Evolutionary conservation across 2,113 vertebrate genomes (phyloP).

Genomic region (Eptesicus fuscus): DNA sequence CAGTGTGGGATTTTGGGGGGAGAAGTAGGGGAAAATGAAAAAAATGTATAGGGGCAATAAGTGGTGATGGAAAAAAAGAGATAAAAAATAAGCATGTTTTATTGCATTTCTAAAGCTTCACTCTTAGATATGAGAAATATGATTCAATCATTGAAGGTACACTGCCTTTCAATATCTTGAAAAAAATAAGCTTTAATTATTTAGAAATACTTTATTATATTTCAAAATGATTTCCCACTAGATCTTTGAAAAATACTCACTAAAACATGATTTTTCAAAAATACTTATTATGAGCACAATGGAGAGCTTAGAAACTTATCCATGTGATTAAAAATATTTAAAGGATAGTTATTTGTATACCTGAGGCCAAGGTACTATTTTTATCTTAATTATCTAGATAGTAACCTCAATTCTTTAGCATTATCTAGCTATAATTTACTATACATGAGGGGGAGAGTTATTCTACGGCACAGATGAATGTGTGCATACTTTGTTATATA

Average conservation of each 20-base stretch:
- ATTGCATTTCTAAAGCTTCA: background rate
- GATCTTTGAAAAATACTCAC: background rate
- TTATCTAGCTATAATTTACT: background rate
- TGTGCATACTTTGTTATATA: background rate
- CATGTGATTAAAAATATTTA: background rate
- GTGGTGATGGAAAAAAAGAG: background rate
- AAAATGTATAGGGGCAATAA: background rate
- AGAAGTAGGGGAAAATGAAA: background rate
- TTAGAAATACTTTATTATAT: background rate
- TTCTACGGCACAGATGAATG: background rate
- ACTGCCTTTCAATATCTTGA: background rate
- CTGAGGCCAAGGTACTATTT: background rate
- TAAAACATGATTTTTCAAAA: background rate
- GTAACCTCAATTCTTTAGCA: background rate
- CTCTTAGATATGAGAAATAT: background rate
- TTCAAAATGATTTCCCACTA: constrained; percentile 17
- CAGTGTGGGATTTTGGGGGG: background rate
- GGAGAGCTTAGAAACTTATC: background rate
- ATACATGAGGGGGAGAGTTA: background rate
- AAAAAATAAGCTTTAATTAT: constrained; percentile 7
- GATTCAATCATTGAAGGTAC: background rate
- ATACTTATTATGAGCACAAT: background rate
- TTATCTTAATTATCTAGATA: background rate
- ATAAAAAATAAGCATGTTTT: background rate
- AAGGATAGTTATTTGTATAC: background rate